A percentile compares a stretch with the other conserved stretches of the same genome.
Conservation (phyloP, 2,797 vertebrate genomes). For the Rhinella marina region DNA sequence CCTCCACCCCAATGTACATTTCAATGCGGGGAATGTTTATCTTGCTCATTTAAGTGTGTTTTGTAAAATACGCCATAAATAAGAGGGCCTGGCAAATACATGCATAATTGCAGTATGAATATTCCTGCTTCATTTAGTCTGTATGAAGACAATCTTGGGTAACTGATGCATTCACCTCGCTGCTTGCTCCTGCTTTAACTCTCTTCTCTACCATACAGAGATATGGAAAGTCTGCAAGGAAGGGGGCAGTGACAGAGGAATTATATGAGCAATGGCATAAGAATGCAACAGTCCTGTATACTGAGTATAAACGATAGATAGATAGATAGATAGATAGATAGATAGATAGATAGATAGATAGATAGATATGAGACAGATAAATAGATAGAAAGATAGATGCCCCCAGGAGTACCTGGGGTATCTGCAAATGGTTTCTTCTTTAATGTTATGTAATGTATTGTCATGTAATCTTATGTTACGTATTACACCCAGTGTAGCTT, state of each 20-base stretch:
- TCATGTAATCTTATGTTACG: no score
- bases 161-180: constrained; percentile 23
- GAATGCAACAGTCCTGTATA: neutral
- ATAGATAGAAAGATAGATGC: no score
- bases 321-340: no score
- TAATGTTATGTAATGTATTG: no score
- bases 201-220: neutral
- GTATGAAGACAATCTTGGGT: constrained; percentile 24
- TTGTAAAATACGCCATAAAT: constrained; percentile 58
- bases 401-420: no score
- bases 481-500: no score
- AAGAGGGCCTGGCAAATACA: constrained; percentile 55
- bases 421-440: no score
- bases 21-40: constrained; percentile 56
- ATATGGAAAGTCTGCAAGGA: neutral
- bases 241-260: neutral
- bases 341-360: no score
- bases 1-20: constrained; percentile 51
- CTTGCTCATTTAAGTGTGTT: constrained; percentile 57
- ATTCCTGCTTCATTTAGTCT: constrained; percentile 57
- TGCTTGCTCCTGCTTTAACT: constrained; percentile 14
- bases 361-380: no score
- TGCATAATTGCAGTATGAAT: constrained; percentile 58
- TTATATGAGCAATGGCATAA: neutral
- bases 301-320: neutral